Base-by-base conservation (phyloP, 92 coral and sea anemone species). In the Paragorgia papillata region DNA sequence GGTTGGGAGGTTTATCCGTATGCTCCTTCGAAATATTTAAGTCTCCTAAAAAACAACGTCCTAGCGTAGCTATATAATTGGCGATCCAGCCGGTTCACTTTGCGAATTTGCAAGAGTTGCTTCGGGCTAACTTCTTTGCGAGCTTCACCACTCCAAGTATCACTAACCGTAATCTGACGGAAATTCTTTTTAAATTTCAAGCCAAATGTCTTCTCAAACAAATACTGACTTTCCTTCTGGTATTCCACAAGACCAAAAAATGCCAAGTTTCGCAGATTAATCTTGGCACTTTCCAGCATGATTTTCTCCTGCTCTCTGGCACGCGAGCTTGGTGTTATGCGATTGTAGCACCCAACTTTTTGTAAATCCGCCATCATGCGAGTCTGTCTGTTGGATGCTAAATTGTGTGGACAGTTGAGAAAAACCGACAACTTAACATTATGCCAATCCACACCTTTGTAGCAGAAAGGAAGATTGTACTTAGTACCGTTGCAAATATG, bases 161-260 rank as follows among this genome's bases (percentile, higher is more conserved):
- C 96, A 24, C 84, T 89, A 18, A 19, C 83, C 7, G 82, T 81
- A 74, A 77, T 65, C 56, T 92, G 97, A 29, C 25, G 49, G 41
- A 93, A 93, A 0, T 88, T 80, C 25, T 69, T 83, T 17, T 30
- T 77, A 46, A 93, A 93, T 59, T 88, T 88, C 66, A 91, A 63
- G 19, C 89, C 97, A 79, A 93, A 93, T 0, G 97, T 93, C 74
- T 82, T 91, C 67, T 91, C 97, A 65, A 93, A 93, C 56, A 93
- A 80, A 61, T 88, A 93, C 62, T 93, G 97, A 71, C 92, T 93
- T 75, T 93, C 97, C 20, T 78, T 58, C 50, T 93, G 97, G 79
- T 88, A 86, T 82, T 93, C 97, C 21, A 88, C 58, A 18, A 93
- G 90, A 14, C 97, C 97, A 80, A 93, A 93, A 79, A 86, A 93